Evolutionary conservation across 53 echinoderm and acorn worm genomes (phyloP).

Genomic region (Pentamera pediparva): DNA sequence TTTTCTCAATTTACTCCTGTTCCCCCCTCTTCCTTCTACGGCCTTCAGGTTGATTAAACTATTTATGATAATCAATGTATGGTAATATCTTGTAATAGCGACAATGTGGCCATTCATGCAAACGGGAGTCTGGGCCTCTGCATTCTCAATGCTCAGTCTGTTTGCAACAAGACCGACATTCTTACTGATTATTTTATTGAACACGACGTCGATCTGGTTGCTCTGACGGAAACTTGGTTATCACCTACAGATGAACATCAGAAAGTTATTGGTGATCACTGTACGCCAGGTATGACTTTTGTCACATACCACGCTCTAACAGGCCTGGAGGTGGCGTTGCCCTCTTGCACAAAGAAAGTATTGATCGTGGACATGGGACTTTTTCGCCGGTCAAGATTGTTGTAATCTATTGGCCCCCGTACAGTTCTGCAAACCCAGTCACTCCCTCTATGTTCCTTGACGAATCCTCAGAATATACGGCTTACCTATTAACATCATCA

Average conservation of each 20-base stretch:
- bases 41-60: too few species aligned
- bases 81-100: too few species aligned
- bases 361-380: conserved; percentile 3
- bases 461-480: conserved; percentile 25
- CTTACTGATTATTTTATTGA: conserved; percentile 42
- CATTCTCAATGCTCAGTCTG: conserved; percentile 33
- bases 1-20: too few species aligned
- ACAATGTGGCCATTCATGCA: background rate
- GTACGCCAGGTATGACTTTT: conserved; percentile 45
- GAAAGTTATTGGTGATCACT: conserved; percentile 32
- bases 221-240: conserved; percentile 56
- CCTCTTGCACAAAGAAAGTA: conserved; percentile 27
- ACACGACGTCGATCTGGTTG: conserved; percentile 40
- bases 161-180: conserved; percentile 22
- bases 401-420: conserved; percentile 37
- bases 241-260: conserved; percentile 41
- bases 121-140: conserved; percentile 9
- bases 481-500: background rate
- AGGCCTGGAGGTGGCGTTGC: conserved; percentile 42
- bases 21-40: too few species aligned
- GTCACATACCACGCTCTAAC: conserved; percentile 45
- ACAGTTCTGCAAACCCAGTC: background rate
- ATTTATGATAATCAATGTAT: too few species aligned
- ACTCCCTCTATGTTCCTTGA: conserved; percentile 36
- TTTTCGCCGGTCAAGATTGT: conserved; percentile 24